A percentile compares a stretch with the other conserved stretches of the same genome.
These are phyloP conservation scores for Selenia dentaria DNA, from an alignment of 2,888 invertebrate species.

Conservation along the genomic window DNA sequence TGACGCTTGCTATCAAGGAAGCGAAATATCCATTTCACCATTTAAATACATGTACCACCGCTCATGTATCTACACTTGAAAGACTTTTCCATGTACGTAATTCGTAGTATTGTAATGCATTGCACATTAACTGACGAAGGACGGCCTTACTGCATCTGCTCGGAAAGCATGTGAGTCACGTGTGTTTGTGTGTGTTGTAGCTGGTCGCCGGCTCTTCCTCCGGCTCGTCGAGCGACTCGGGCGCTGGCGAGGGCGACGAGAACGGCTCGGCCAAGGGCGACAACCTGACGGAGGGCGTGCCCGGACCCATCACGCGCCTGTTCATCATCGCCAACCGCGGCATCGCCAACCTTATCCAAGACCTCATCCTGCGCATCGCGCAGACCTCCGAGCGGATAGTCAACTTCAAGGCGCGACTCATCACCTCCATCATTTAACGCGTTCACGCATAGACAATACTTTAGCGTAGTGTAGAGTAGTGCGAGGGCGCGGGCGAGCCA, in stretches of 20 bases:
- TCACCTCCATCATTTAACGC: conserved; percentile 94
- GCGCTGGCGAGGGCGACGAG: conserved; percentile 77
- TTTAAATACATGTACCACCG: too few species aligned
- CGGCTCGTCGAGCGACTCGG: conserved; percentile 84
- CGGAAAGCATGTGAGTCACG: too few species aligned
- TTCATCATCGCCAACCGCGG: conserved; percentile 95
- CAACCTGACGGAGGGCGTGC: conserved; percentile 92
- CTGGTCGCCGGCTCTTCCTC: conserved; percentile 88
- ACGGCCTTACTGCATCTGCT: too few species aligned
- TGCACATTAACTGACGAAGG: too few species aligned
- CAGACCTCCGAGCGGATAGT: conserved; percentile 96
- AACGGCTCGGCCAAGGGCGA: conserved; percentile 85
- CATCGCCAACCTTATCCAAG: conserved; percentile 93
- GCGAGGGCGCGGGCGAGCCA: conserved; percentile 21
- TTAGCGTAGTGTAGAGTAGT: conserved; percentile 48
- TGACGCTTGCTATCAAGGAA: too few species aligned
- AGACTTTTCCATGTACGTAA: too few species aligned
- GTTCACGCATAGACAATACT: conserved; percentile 60
- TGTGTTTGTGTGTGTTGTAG: conserved; percentile 74
- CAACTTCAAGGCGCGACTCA: conserved; percentile 96
- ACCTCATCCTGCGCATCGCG: conserved; percentile 94
- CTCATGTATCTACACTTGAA: too few species aligned
- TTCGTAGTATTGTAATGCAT: too few species aligned
- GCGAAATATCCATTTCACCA: too few species aligned
- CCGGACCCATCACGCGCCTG: conserved; percentile 93